Percentiles rank a stretch among this genome's conserved stretches.
phyloP scores from a whole-genome alignment of 2,888 invertebrate species.

The Diabrotica balteata region DNA sequence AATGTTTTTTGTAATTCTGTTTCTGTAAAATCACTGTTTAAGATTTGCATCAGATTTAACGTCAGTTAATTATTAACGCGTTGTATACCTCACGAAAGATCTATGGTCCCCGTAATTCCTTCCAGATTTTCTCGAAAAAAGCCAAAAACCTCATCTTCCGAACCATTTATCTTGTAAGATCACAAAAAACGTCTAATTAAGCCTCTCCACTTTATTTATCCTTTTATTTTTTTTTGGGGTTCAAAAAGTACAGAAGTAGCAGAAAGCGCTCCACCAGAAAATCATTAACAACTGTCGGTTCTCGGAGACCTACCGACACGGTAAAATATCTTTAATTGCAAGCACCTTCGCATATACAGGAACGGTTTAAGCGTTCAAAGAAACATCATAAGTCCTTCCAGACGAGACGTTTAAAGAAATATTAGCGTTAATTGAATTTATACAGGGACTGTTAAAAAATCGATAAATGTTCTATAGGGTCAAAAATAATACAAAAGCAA shows the following conservation, averaged over 20 bases:
- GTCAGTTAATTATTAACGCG: too few species aligned
- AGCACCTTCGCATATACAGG: slow-evolving; percentile 35
- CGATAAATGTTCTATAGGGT: too few species aligned
- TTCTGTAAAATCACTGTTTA: too few species aligned
- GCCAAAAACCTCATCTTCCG: slow-evolving; percentile 15
- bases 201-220: slow-evolving; percentile 9
- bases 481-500: too few species aligned
- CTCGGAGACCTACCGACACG: slow-evolving; percentile 15
- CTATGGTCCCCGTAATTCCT: slow-evolving; percentile 4
- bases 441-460: too few species aligned
- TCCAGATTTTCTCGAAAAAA: slow-evolving; percentile 18
- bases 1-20: too few species aligned
- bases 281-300: slow-evolving; percentile 35
- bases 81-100: background rate
- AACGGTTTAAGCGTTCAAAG: background rate
- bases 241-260: slow-evolving; percentile 29
- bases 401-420: too few species aligned
- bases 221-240: slow-evolving; percentile 17
- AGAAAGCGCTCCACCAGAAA: slow-evolving; percentile 33
- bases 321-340: slow-evolving; percentile 41
- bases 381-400: background rate
- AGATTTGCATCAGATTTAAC: too few species aligned
- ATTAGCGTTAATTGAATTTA: too few species aligned
- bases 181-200: slow-evolving; percentile 26
- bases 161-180: slow-evolving; percentile 15